These are phyloP conservation scores for Pteria penguin DNA, from an alignment of 2,888 invertebrate species.

Conservation along the genomic window DNA sequence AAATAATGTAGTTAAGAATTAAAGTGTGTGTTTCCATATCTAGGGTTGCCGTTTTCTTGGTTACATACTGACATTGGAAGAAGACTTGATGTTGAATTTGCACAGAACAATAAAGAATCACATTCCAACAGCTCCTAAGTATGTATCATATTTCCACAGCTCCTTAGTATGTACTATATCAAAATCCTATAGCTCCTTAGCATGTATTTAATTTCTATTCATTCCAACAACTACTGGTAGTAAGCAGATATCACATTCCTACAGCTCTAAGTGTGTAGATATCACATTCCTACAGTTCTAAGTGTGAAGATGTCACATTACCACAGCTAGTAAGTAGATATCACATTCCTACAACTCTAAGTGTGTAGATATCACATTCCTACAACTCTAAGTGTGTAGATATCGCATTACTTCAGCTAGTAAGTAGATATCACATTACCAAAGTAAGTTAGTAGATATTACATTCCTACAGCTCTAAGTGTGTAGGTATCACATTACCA, in stretches of 20 bases:
- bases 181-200: neutral
- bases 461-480: neutral
- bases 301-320: neutral
- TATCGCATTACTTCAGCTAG: no score
- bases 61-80: slow-evolving; percentile 66
- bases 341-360: neutral
- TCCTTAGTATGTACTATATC: neutral
- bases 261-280: neutral
- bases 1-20: no score
- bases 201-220: no score
- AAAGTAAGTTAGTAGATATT: no score
- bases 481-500: neutral
- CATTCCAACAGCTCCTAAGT: slow-evolving; percentile 65
- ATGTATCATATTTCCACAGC: slow-evolving; percentile 29
- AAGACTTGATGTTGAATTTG: slow-evolving; percentile 57
- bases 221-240: neutral
- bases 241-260: neutral
- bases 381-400: no score
- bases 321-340: neutral
- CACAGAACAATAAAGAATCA: slow-evolving; percentile 70
- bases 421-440: no score
- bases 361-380: no score
- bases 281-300: neutral
- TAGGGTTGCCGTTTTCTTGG: slow-evolving; percentile 73
- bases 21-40: slow-evolving; percentile 2